A percentile compares a stretch with the other conserved stretches of the same genome.
phyloP scores from a whole-genome alignment of 2,797 vertebrate species.

The Melanotaenia maccullochi region DNA sequence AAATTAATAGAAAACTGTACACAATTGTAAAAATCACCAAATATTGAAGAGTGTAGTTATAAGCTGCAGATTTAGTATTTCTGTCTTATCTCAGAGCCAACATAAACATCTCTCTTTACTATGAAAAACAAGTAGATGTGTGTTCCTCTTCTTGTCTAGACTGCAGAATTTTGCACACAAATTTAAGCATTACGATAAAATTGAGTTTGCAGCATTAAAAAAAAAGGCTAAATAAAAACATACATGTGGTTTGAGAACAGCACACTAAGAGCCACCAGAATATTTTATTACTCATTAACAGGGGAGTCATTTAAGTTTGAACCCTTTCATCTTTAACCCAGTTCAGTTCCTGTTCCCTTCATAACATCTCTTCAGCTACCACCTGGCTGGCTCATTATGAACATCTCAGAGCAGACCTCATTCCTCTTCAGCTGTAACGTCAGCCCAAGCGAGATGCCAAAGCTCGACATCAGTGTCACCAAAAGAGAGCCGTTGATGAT shows the following conservation, averaged over 20 bases:
- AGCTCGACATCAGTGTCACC: conserved; percentile 76
- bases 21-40: background rate
- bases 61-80: background rate
- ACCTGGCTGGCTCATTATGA: conserved; percentile 55
- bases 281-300: background rate
- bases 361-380: background rate
- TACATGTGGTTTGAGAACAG: background rate
- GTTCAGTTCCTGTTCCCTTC: background rate
- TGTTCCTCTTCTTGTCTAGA: background rate
- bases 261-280: background rate
- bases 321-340: background rate
- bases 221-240: background rate
- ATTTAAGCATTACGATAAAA: background rate
- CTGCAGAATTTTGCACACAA: background rate
- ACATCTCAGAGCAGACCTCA: conserved; percentile 55
- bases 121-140: background rate
- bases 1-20: too few species aligned
- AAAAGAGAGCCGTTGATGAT: conserved; percentile 79
- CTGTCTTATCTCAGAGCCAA: background rate
- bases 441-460: conserved; percentile 68
- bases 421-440: conserved; percentile 76
- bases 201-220: background rate
- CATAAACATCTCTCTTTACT: background rate
- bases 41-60: background rate
- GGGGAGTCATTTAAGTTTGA: background rate